Percentiles rank a stretch among this genome's conserved stretches.
phyloP scores from a whole-genome alignment of 2,113 vertebrate species.

The Sula dactylatra region DNA sequence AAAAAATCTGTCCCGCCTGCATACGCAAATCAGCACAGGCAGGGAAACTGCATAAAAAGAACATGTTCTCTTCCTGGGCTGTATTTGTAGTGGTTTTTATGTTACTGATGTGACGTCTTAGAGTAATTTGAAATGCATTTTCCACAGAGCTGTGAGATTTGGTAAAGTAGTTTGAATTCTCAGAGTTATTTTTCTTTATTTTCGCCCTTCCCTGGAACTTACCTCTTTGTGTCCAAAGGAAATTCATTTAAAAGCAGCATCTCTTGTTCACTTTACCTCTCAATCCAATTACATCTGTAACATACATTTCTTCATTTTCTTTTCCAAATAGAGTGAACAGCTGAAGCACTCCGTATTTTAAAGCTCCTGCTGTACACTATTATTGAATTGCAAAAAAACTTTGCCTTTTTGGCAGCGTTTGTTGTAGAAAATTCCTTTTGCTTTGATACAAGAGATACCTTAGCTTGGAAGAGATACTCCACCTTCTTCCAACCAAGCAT shows the following conservation, averaged over 20 bases:
- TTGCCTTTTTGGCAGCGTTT: background rate
- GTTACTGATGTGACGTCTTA: background rate
- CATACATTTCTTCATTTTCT: conserved; percentile 6
- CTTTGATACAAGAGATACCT: background rate
- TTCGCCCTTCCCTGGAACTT: background rate
- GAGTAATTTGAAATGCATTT: conserved; percentile 42
- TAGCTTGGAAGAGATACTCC: background rate
- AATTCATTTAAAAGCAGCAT: background rate
- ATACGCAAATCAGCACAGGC: conserved; percentile 5
- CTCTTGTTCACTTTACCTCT: conserved; percentile 16
- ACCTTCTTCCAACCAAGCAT: background rate
- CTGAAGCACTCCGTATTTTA: background rate
- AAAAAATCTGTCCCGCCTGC: conserved; percentile 8
- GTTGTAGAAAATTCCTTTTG: background rate
- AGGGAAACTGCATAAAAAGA: conserved; percentile 41
- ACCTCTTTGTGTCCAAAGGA: background rate
- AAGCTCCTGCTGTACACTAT: background rate
- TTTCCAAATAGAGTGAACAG: background rate
- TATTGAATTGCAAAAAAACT: background rate
- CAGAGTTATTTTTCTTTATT: conserved; percentile 19
- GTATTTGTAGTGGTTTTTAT: conserved; percentile 14
- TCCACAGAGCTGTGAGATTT: conserved; percentile 26
- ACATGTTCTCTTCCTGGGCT: conserved; percentile 19
- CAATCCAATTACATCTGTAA: conserved; percentile 18
- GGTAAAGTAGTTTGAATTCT: conserved; percentile 6